Conservation (phyloP, 37 sponge, comb jelly and placozoan species). For the Agelas oroides region DNA sequence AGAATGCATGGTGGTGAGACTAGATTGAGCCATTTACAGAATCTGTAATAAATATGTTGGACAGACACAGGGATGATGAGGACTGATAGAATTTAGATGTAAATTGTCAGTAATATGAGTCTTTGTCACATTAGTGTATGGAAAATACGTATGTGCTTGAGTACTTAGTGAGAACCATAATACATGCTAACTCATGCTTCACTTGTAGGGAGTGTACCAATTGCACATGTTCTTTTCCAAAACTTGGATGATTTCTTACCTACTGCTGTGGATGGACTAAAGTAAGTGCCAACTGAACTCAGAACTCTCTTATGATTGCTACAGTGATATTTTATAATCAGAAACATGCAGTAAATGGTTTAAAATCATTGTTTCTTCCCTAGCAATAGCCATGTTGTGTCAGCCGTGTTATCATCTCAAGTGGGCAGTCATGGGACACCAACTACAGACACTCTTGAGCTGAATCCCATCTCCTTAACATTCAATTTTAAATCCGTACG, state of each 20-base stretch:
- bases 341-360: no score
- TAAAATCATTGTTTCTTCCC: background rate
- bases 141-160: no score
- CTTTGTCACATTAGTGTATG: no score
- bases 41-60: no score
- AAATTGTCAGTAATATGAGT: no score
- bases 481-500: background rate
- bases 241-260: background rate
- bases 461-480: background rate
- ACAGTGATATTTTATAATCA: background rate
- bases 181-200: no score
- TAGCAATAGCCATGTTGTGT: constrained; percentile 25
- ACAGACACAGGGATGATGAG: no score
- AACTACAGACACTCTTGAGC: background rate
- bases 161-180: no score
- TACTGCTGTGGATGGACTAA: background rate
- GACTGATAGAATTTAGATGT: no score
- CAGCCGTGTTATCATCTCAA: constrained; percentile 64
- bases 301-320: background rate
- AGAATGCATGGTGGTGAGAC: no score
- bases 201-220: no score
- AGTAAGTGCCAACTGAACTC: background rate
- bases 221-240: background rate
- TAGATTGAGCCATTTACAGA: no score
- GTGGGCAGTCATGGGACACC: background rate